Conservation (phyloP, 2,113 vertebrate species). For the Irena cyanogastra region DNA sequence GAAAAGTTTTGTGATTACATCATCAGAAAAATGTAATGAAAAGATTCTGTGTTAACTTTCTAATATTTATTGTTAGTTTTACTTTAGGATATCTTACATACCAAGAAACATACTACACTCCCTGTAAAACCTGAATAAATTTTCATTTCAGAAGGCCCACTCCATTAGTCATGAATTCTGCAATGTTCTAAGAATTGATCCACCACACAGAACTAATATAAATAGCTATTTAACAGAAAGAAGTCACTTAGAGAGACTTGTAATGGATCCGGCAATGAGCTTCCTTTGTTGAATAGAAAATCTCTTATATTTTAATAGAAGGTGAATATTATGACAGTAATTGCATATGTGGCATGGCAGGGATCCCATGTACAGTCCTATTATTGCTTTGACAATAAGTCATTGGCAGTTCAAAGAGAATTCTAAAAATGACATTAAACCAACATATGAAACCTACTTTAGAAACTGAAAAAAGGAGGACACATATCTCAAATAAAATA, state of each 20-base stretch:
- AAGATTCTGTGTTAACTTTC: neutral
- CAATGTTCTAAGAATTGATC: neutral
- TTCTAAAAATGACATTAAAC: neutral
- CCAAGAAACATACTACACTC: neutral
- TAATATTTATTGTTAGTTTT: neutral
- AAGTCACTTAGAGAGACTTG: neutral
- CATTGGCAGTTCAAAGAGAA: neutral
- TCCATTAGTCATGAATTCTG: neutral
- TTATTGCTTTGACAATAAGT: neutral
- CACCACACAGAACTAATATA: neutral
- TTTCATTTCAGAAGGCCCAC: neutral
- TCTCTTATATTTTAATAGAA: neutral
- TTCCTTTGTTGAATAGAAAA: neutral
- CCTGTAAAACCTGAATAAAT: neutral
- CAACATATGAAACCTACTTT: neutral
- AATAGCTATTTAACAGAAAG: neutral
- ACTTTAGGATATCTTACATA: neutral
- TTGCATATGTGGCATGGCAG: neutral
- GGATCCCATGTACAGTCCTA: neutral
- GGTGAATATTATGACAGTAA: neutral
- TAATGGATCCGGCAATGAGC: neutral
- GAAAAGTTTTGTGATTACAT: neutral
- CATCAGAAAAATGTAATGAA: neutral
- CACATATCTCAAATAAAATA: neutral
- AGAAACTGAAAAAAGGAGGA: neutral